Evolutionary conservation across 2,797 vertebrate genomes (phyloP), one percentile per base, ranked within the genome.

Genomic region (Smutsia gigantea): DNA sequence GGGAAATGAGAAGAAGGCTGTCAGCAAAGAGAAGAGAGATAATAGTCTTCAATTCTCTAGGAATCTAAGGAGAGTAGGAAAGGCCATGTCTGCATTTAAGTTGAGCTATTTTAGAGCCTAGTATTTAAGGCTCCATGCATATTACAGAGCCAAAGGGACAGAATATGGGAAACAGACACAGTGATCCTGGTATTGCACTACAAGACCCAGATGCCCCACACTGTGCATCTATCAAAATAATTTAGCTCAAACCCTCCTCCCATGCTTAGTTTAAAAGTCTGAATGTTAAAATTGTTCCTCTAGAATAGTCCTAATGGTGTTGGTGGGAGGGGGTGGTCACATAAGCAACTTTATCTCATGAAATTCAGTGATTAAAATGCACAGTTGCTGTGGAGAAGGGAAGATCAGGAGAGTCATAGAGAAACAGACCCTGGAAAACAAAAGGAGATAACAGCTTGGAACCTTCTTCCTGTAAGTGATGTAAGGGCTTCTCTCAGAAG

Each of bases 301-400:
- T 83, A 72, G 34, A 78, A 29, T 2, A 78, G 42, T 57, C 49
- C 27, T 82, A 17, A 78, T 34, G 34, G 39, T 85, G 12, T 75
- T 75, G 37, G n/a, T n/a, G 64, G 71, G 10, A 53, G 14, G 29
- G n/a, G 46, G 12, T 39, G n/a, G n/a, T 78, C 72, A 83, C n/a
- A 53, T 19, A 77, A 25, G 13, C 27, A 94, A 25, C 23, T 93
- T 61, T 51, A 55, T 64, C 37, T 94, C 69, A 49, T 71, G 74
- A 82, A 95, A 83, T 63, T 86, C 61, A 93, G 7, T 88, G 46
- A 89, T 39, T 55, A 46, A 72, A 63, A 78, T 51, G 68, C 64
- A 82, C 2, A 6, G 82, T 91, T 46, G 5, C 46, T 86, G 46
- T 49, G 61, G 95, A 55, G 66, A 68, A 89, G 63, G 78, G 79